These are phyloP conservation scores for Xylota sylvarum DNA, from an alignment of 2,888 invertebrate species.

Conservation along the genomic window DNA sequence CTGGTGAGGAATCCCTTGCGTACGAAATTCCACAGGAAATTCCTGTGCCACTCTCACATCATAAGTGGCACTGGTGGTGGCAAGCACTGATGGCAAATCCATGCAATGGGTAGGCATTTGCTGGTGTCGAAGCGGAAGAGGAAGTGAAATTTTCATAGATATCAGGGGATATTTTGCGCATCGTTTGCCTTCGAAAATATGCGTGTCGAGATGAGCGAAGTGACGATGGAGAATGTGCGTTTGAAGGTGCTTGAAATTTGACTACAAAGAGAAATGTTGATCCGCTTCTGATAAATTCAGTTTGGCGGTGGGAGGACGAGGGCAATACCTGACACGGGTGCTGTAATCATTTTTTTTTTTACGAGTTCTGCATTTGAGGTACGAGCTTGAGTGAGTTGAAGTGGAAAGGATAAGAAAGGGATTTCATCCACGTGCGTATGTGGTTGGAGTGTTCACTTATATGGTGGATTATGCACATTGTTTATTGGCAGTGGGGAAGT, in stretches of 20 bases:
- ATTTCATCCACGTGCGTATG: neutral
- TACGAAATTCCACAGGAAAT: constrained; percentile 40
- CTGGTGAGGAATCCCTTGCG: constrained; percentile 22
- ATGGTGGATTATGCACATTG: constrained; percentile 24
- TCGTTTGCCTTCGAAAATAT: constrained; percentile 31
- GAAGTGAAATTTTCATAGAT: constrained; percentile 42
- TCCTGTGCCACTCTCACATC: constrained; percentile 5
- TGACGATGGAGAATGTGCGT: constrained; percentile 39
- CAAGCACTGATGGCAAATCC: neutral
- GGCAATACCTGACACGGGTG: constrained; percentile 11
- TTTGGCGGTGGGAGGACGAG: neutral
- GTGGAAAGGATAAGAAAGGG: constrained; percentile 2
- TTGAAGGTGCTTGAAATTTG: constrained; percentile 39
- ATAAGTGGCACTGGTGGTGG: constrained; percentile 6
- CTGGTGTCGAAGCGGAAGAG: neutral
- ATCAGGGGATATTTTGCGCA: constrained; percentile 46
- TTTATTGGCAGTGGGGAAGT: neutral
- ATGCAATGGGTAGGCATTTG: constrained; percentile 21
- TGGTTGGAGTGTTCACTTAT: constrained; percentile 3
- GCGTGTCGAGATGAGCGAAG: constrained; percentile 44
- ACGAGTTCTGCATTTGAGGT: constrained; percentile 13
- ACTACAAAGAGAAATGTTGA: constrained; percentile 42
- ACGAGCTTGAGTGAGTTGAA: neutral
- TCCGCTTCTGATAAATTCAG: constrained; percentile 10
- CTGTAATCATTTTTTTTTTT: constrained; percentile 8